Percentiles rank a stretch among this genome's conserved stretches.
Evolutionary conservation across 2,888 invertebrate genomes (phyloP).

Genomic region (Lasioglossum marginatum): DNA sequence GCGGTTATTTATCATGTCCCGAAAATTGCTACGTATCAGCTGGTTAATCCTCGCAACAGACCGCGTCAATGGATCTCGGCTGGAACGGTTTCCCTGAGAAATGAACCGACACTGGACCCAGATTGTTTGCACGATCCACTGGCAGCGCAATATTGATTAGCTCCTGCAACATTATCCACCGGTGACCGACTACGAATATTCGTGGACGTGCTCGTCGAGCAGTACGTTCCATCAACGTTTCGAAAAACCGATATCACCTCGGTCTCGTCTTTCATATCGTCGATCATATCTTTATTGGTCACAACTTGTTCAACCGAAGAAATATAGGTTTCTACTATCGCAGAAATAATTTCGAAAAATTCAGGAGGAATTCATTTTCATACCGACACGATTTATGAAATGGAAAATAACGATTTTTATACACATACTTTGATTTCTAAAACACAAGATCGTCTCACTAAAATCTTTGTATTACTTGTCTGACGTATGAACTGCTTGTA

Average conservation of each 20-base stretch:
- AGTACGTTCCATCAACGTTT: background rate
- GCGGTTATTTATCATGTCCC: background rate
- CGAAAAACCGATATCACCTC: background rate
- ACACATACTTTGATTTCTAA: background rate
- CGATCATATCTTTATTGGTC: background rate
- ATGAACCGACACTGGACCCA: background rate
- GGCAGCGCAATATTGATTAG: constrained; percentile 1
- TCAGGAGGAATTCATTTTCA: too few relatives aligned
- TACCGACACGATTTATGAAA: too few relatives aligned
- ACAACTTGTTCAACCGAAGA: background rate
- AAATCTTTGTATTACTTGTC: background rate
- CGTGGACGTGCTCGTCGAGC: background rate
- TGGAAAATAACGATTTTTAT: background rate
- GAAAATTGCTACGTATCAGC: background rate
- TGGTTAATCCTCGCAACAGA: constrained; percentile 4
- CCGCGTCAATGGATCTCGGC: background rate
- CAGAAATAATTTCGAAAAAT: background rate
- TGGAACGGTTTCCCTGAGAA: background rate
- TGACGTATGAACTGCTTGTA: background rate
- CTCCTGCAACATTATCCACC: background rate
- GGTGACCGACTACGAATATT: background rate
- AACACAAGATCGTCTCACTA: background rate
- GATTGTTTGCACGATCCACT: constrained; percentile 5
- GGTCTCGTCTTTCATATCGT: too few relatives aligned
- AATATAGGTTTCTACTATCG: background rate